Conservation (phyloP, 2,888 invertebrate species). For the Aromia moschata region DNA sequence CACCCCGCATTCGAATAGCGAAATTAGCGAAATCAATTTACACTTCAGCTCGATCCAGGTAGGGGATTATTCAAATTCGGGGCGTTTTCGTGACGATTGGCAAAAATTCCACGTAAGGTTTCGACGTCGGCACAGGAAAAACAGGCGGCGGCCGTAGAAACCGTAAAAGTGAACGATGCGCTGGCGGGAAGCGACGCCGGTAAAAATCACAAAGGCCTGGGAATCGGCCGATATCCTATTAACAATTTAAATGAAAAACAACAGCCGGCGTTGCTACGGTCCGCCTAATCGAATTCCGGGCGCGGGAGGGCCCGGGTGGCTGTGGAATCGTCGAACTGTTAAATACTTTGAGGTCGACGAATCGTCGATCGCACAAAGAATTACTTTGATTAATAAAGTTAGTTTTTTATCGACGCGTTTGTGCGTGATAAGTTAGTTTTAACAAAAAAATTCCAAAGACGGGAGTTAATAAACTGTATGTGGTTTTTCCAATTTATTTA, state of each 20-base stretch:
- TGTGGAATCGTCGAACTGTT: too few relatives aligned
- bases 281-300: too few relatives aligned
- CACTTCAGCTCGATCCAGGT: slow-evolving; percentile 22
- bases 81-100: slow-evolving; percentile 14
- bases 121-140: slow-evolving; percentile 22
- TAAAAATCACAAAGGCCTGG: slow-evolving; percentile 23
- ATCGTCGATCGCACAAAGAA: too few relatives aligned
- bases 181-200: neutral
- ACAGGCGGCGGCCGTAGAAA: slow-evolving; percentile 25
- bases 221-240: slow-evolving; percentile 19
- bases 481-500: too few relatives aligned
- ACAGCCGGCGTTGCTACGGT: slow-evolving; percentile 8
- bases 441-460: too few relatives aligned
- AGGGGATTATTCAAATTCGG: slow-evolving; percentile 27
- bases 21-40: slow-evolving; percentile 29
- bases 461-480: too few relatives aligned
- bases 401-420: too few relatives aligned
- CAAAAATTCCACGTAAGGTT: slow-evolving; percentile 27
- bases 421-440: too few relatives aligned
- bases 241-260: slow-evolving; percentile 23
- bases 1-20: slow-evolving; percentile 10
- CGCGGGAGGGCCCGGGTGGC: too few relatives aligned
- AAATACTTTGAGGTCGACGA: too few relatives aligned
- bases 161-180: slow-evolving; percentile 22
- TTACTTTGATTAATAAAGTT: too few relatives aligned